Evolutionary conservation across 2,888 invertebrate species (phyloP).

Genomic region (Drosophila ezoana): DNA sequence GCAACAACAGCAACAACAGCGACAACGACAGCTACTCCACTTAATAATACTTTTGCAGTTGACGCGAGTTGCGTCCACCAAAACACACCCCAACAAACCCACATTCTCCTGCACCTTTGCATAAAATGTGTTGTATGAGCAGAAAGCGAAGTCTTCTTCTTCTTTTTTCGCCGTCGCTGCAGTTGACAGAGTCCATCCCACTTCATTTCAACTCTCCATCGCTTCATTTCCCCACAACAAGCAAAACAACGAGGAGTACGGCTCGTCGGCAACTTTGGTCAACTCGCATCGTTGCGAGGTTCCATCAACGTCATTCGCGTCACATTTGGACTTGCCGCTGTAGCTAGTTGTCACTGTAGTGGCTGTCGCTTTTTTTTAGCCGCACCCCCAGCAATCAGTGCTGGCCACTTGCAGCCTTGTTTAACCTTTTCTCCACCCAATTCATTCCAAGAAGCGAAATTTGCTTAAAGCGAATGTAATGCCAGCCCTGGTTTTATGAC

Average conservation of each 20-base stretch:
- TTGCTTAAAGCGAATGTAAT: constrained; percentile 27
- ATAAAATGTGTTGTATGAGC: constrained; percentile 45
- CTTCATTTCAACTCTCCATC: constrained; percentile 9
- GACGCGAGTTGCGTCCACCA: constrained; percentile 44
- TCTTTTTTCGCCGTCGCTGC: constrained; percentile 11
- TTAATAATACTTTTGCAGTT: constrained; percentile 66
- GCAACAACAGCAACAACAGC: neutral
- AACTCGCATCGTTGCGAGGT: constrained; percentile 30
- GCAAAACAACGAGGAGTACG: constrained; percentile 17
- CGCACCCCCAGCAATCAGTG: constrained; percentile 4
- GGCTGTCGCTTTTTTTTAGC: constrained; percentile 4
- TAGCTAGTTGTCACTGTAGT: neutral
- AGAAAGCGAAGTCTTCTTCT: neutral
- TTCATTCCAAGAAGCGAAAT: constrained; percentile 36
- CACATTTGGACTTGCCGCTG: constrained; percentile 15
- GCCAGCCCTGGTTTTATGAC: constrained; percentile 11
- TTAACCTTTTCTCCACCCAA: constrained; percentile 5
- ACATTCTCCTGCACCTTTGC: constrained; percentile 11
- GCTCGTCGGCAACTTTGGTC: constrained; percentile 50
- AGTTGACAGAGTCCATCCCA: constrained; percentile 30
- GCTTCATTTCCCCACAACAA: constrained; percentile 3
- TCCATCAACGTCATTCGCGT: constrained; percentile 27
- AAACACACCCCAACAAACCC: neutral
- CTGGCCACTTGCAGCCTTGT: constrained; percentile 15
- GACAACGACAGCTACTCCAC: constrained; percentile 44